A percentile compares a stretch with the other conserved stretches of the same genome.
phyloP scores from a whole-genome alignment of 1,140 invertebrate genomes.

The Drosophila albomicans region DNA sequence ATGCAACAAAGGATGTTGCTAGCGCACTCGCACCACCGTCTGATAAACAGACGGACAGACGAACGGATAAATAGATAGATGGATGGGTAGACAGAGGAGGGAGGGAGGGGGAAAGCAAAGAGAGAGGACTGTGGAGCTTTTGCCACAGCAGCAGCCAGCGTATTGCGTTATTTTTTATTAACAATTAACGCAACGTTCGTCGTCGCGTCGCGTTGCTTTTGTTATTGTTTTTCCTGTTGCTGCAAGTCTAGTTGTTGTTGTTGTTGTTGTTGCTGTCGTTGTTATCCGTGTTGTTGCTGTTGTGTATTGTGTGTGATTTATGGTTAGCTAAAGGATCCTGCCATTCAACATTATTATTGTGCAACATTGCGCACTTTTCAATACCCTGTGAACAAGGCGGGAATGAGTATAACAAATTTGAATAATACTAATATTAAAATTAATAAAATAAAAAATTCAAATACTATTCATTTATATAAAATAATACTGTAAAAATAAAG shows the following conservation, averaged over 20 bases:
- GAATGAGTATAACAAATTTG: no score
- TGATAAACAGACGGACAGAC: slow-evolving; percentile 2
- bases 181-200: slow-evolving; percentile 62
- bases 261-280: slow-evolving; percentile 9
- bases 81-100: background rate
- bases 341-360: slow-evolving; percentile 28
- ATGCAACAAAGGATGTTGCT: slow-evolving; percentile 58
- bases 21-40: slow-evolving; percentile 2
- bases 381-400: background rate
- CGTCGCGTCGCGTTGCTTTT: slow-evolving; percentile 2
- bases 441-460: no score
- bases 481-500: no score
- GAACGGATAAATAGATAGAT: background rate
- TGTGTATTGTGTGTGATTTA: slow-evolving; percentile 34
- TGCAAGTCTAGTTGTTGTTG: slow-evolving; percentile 11
- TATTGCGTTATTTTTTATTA: slow-evolving; percentile 59
- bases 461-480: no score
- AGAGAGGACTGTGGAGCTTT: background rate
- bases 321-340: slow-evolving; percentile 19
- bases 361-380: slow-evolving; percentile 9
- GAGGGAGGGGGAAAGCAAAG: background rate
- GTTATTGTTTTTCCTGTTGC: slow-evolving; percentile 23
- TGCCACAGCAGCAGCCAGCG: background rate
- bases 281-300: background rate
- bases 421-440: no score